Conservation (phyloP, 2,113 vertebrate species). For the Calidris pygmaea region DNA sequence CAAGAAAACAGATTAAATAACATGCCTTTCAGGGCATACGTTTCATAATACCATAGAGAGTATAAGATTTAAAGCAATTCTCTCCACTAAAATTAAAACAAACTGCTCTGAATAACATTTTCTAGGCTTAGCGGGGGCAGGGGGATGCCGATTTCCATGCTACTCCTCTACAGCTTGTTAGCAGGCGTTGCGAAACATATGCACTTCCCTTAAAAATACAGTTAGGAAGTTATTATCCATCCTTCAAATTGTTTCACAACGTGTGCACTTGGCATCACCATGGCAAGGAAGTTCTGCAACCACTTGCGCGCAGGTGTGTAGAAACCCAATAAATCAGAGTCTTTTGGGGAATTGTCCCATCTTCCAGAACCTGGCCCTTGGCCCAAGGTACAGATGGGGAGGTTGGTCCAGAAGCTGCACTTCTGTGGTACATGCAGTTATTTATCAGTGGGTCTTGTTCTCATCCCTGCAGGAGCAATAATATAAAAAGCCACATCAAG, state of each 20-base stretch:
- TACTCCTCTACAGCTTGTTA: conserved; percentile 6
- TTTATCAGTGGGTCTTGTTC: not conserved
- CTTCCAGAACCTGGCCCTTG: not conserved
- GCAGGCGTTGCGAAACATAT: not conserved
- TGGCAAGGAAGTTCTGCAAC: not conserved
- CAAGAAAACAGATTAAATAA: conserved; percentile 5
- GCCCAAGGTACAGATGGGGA: not conserved
- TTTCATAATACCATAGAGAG: conserved; percentile 22
- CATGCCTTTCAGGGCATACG: not conserved
- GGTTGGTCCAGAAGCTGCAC: not conserved
- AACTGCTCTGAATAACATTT: conserved; percentile 17
- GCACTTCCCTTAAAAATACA: not conserved
- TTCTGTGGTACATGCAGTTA: not conserved
- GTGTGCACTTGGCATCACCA: not conserved
- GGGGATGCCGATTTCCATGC: not conserved
- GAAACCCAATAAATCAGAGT: not conserved
- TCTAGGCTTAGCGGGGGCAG: not conserved
- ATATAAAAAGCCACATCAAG: conserved; percentile 5
- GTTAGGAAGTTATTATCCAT: not conserved
- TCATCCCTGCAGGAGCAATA: not conserved
- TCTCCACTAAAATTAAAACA: conserved; percentile 28
- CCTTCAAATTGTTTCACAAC: not conserved
- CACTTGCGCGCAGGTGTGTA: fast-evolving
- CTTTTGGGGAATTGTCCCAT: not conserved
- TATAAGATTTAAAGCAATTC: conserved; percentile 22